phyloP scores from a whole-genome alignment of 2,888 invertebrate genomes.

The Apomyelois bistriatella region DNA sequence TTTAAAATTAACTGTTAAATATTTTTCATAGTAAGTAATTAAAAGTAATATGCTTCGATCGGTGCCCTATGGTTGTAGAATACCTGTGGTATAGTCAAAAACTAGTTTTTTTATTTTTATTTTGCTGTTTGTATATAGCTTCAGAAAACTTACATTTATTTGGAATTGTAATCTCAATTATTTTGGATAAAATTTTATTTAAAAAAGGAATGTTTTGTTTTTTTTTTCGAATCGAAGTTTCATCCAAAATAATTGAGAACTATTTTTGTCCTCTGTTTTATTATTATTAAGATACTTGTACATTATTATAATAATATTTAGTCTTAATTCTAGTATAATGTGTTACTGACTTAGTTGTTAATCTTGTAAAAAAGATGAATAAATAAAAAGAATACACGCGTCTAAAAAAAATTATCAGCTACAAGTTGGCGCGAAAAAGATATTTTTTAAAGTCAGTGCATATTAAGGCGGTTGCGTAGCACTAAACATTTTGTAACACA shows the following conservation, averaged over 20 bases:
- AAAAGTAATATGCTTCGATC: not conserved
- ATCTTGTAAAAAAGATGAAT: constrained; percentile 38
- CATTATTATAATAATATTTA: constrained; percentile 29
- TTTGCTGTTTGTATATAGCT: constrained; percentile 1
- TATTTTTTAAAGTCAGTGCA: constrained; percentile 67
- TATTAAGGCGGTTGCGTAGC: constrained; percentile 52
- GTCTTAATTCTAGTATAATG: constrained; percentile 31
- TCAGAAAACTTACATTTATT: not conserved
- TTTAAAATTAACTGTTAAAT: too few species aligned
- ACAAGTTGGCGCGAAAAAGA: constrained; percentile 39
- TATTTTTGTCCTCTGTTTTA: constrained; percentile 25
- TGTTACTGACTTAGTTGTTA: constrained; percentile 50
- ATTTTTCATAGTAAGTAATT: too few species aligned
- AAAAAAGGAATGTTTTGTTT: constrained; percentile 14
- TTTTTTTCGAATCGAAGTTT: not conserved
- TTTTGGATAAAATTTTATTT: not conserved
- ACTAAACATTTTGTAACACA: constrained; percentile 54
- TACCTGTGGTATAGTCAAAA: not conserved
- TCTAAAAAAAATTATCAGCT: constrained; percentile 14
- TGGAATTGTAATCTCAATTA: constrained; percentile 6
- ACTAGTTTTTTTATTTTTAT: not conserved
- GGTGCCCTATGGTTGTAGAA: not conserved
- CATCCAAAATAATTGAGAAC: constrained; percentile 27
- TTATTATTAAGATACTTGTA: constrained; percentile 35
- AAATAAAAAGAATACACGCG: constrained; percentile 31